These are phyloP conservation scores for Paramormyrops kingsleyae DNA, from an alignment of 2,113 vertebrate genomes.

Conservation along the genomic window DNA sequence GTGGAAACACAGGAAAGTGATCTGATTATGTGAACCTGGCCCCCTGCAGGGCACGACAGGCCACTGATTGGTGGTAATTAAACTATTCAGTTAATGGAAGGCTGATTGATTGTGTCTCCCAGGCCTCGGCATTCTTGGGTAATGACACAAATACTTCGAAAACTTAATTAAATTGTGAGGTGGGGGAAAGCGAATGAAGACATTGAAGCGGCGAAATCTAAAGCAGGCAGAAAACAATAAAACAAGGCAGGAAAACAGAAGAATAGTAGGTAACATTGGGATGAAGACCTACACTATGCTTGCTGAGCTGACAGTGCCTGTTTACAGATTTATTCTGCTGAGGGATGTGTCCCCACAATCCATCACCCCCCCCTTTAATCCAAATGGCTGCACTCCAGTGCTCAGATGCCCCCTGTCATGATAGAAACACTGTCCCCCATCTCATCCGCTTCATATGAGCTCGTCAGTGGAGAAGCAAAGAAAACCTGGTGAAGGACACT, in stretches of 20 bases:
- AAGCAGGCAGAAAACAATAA: neutral
- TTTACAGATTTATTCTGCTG: neutral
- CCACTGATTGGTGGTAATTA: constrained; percentile 48
- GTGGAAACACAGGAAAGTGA: constrained; percentile 33
- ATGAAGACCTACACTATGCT: neutral
- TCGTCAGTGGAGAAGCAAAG: neutral
- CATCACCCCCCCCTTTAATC: neutral
- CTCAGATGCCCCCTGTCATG: neutral
- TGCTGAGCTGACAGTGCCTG: neutral
- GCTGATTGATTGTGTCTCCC: constrained; percentile 49
- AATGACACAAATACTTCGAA: constrained; percentile 36
- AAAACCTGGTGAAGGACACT: neutral
- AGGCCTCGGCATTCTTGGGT: constrained; percentile 39
- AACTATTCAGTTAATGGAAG: constrained; percentile 47
- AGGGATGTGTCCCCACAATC: neutral
- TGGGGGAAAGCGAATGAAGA: constrained; percentile 1
- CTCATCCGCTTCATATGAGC: neutral
- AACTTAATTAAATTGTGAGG: constrained; percentile 21
- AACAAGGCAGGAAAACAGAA: neutral
- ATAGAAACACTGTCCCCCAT: neutral
- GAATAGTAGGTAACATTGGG: neutral
- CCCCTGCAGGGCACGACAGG: constrained; percentile 44
- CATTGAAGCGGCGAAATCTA: neutral
- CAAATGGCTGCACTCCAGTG: neutral
- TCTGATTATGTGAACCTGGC: constrained; percentile 38